Evolutionary conservation across 1,140 invertebrate species (phyloP).

Genomic region (Aphidius ervi): DNA sequence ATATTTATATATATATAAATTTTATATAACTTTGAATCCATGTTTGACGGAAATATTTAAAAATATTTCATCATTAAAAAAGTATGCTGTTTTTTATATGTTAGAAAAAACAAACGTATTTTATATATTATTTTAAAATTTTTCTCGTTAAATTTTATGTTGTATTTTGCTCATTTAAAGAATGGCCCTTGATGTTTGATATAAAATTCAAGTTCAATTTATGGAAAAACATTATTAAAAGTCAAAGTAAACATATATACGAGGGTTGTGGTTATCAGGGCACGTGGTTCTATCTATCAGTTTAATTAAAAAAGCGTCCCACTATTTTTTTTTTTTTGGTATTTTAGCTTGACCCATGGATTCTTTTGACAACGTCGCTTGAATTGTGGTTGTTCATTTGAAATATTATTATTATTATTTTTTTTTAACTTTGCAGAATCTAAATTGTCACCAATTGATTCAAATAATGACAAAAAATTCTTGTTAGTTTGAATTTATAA

Average conservation of each 20-base stretch:
- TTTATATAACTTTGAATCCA: no score
- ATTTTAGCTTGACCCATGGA: neutral
- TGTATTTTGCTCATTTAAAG: no score
- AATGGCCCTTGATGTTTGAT: neutral
- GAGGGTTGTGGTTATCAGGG: conserved; percentile 2
- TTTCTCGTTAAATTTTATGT: no score
- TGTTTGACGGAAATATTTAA: no score
- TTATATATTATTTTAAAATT: no score
- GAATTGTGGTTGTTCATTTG: neutral
- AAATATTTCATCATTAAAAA: no score
- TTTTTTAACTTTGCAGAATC: conserved; percentile 18
- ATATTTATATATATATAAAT: no score
- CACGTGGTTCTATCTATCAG: conserved; percentile 30
- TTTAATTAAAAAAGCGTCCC: conserved; percentile 40
- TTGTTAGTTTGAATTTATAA: no score
- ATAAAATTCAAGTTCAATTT: conserved; percentile 27
- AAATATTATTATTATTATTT: conserved; percentile 8
- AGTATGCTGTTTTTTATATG: no score
- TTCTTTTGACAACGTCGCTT: conserved; percentile 8
- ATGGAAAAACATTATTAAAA: conserved; percentile 35
- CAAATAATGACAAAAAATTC: neutral
- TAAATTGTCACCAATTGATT: conserved; percentile 16
- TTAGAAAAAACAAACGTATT: no score
- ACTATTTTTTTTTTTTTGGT: neutral
- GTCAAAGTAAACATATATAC: neutral